Evolutionary conservation across 2,888 invertebrate species (phyloP), one percentile per base, ranked within the genome.

Genomic region (Epinotia brunnichana): DNA sequence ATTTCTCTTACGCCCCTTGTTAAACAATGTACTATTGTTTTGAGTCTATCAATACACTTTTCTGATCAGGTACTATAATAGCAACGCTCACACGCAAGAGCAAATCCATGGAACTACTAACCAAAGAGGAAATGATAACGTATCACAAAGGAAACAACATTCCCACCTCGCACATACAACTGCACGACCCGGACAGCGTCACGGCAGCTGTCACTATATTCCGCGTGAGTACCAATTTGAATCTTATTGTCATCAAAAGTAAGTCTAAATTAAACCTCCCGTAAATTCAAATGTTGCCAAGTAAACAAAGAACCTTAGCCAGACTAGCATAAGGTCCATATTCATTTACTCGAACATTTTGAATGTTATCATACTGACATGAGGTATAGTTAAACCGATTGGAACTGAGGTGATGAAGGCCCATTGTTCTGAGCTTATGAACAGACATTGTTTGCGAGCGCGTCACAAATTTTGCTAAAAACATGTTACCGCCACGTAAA

Each of bases 121-220:
- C 97, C 3, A 98, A 98, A 83, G 97, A 97, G 82, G 98, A 99
- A 87, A 98, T 99, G 98, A 95, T 98, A 24, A 96, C 96, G 0
- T 98, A 96, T 86, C 97, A 97, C 85, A 97, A 97, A 84, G 96
- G 96, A 57, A 97, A 96, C 82, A 96, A 96, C 73, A 98, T 99
- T 79, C 97, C 98, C 0, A 97, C 97, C 67, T 98, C 98, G 0
- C 98, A 98, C 88, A 96, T 99, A 81, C 98, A 98, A 82, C 95
- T 99, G 94, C 98, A 98, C 85, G 98, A 99, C 91, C 98, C 98
- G 0, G 98, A 98, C 86, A 98, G 98, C 86, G 96, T 98, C 51
- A 96, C 96, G 64, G 95, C 98, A 0, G 98, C 98, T 4, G 98
- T 98, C 82, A 96, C 95, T 77, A 96, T 98, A 76, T 99, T 98